Evolutionary conservation across 1,140 invertebrate genomes (phyloP), one percentile per base, ranked within the genome.

Genomic region (Elymnias hypermnestra): DNA sequence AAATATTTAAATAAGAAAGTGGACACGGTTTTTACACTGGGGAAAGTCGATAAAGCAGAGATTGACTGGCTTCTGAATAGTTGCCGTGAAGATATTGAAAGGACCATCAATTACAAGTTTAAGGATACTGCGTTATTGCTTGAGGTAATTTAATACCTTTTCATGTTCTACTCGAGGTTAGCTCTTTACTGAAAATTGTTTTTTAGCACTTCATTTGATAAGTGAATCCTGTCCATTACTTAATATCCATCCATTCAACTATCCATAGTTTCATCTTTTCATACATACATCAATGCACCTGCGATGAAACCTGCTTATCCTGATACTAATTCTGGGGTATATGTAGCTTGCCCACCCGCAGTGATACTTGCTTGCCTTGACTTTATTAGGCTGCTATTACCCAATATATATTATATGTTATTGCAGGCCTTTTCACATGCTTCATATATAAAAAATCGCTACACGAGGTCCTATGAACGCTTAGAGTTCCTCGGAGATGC

Each of bases 401-500:
- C n/a, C n/a, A n/a, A n/a, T n/a, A n/a, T n/a, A n/a, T n/a, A n/a
- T n/a, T n/a, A n/a, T n/a, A n/a, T n/a, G 6, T 21, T 4, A 13
- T 15, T 33, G 17, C 91, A 98, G 89, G 94, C 97, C 0, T 90
- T 99, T 54, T 97, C 96, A 0, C 97, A 99, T 88, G 92, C 97
- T 0, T 97, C 96, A 0, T 98, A 94, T 86, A 91, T 91, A 31
- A 90, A 91, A 5, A 98, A 98, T 78, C 89, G 90, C 3, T 73
- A 95, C 10, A 98, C 96, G 0, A 92, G 94, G 57, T 97, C 95
- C 69, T 99, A 99, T 83, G 95, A 99, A 73, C 89, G 97, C 31
- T 77, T 99, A 5, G 97, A 99, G 81, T 99, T 99, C 77, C 87
- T 99, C 2, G 97, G 97, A 13, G 97, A 99, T 89, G 97, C 97